Evolutionary conservation across 2,888 invertebrate species (phyloP).

Genomic region (Empis livida): DNA sequence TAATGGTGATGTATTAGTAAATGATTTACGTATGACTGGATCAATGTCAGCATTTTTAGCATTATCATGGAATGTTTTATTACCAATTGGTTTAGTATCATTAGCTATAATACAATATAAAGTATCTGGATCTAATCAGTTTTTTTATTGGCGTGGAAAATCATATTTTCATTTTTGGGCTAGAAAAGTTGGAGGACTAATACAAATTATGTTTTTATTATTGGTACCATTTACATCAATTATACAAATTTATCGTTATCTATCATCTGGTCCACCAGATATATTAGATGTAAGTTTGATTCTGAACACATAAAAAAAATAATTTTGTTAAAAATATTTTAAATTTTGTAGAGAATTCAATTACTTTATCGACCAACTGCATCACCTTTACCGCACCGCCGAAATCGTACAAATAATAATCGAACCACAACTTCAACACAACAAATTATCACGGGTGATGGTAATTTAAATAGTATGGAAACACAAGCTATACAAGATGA

Average conservation of each 20-base stretch:
- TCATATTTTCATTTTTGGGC: conserved; percentile 74
- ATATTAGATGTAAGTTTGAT: conserved; percentile 63
- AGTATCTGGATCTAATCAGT: conserved; percentile 50
- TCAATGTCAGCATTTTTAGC: conserved; percentile 53
- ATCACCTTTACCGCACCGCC: conserved; percentile 24
- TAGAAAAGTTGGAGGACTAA: conserved; percentile 58
- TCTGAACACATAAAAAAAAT: not conserved
- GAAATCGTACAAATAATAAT: conserved; percentile 14
- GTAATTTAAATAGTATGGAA: conserved; percentile 7
- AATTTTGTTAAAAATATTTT: not conserved
- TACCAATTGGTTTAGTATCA: conserved; percentile 72
- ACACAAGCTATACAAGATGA: conserved; percentile 40
- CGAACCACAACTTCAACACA: conserved; percentile 11
- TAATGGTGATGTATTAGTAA: conserved; percentile 45
- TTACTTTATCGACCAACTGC: conserved; percentile 67
- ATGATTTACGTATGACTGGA: conserved; percentile 36
- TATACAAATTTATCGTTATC: conserved; percentile 56
- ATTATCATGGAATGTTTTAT: conserved; percentile 77
- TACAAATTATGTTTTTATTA: conserved; percentile 65
- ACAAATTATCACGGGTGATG: not conserved
- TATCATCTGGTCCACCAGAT: conserved; percentile 73
- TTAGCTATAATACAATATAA: conserved; percentile 56
- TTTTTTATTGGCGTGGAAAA: conserved; percentile 52
- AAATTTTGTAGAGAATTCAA: conserved; percentile 57
- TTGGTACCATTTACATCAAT: conserved; percentile 46